These are phyloP conservation scores for Rhinichthys klamathensis DNA, from an alignment of 2,113 vertebrate genomes.

Conservation along the genomic window DNA sequence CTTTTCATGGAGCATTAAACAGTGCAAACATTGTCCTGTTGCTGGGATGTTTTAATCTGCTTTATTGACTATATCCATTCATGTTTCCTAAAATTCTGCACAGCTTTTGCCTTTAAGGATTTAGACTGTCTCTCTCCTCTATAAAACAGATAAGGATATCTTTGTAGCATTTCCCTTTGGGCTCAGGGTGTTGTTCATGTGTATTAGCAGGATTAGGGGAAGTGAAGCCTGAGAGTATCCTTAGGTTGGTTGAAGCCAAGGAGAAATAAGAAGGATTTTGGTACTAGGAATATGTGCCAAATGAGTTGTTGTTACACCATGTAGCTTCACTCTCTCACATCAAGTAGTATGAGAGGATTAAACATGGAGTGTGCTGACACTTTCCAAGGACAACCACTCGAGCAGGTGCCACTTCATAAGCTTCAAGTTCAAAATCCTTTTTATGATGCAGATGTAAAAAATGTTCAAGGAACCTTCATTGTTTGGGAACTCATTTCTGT, in stretches of 20 bases:
- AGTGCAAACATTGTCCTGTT: not conserved
- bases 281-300: not conserved
- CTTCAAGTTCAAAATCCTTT: conserved; percentile 3
- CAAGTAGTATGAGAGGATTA: conserved; percentile 5
- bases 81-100: conserved; percentile 1
- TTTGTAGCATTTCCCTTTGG: conserved; percentile 25
- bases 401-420: conserved; percentile 15
- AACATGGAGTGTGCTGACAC: not conserved
- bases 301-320: conserved; percentile 1
- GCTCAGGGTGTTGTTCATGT: conserved; percentile 21
- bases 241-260: not conserved
- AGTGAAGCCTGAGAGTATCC: conserved; percentile 10
- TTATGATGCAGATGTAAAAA: not conserved
- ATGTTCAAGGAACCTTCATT: conserved; percentile 7
- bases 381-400: not conserved
- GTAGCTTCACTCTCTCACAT: conserved; percentile 2
- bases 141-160: conserved; percentile 16
- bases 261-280: conserved; percentile 29
- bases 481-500: not conserved
- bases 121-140: conserved; percentile 18
- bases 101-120: not conserved
- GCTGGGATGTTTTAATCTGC: conserved; percentile 1
- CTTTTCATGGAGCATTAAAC: conserved; percentile 19
- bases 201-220: conserved; percentile 24
- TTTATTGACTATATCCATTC: conserved; percentile 8